Percentiles rank a stretch among this genome's conserved stretches.
Evolutionary conservation across 2,888 invertebrate genomes (phyloP).

Genomic region (Lutraria lutraria): DNA sequence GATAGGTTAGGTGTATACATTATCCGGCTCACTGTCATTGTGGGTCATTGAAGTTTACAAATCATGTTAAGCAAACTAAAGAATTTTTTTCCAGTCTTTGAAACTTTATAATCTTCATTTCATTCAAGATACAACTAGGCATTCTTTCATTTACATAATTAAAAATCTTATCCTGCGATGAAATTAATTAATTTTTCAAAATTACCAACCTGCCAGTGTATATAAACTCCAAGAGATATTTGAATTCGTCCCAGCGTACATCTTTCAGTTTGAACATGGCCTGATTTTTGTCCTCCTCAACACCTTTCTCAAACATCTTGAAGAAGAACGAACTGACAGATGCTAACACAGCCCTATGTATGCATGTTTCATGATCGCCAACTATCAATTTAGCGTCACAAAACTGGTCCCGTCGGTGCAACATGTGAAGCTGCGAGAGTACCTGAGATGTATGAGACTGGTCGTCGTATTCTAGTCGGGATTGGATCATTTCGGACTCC

Average conservation of each 20-base stretch:
- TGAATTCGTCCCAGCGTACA: conserved; percentile 91
- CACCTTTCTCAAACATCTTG: conserved; percentile 90
- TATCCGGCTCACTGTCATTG: no score
- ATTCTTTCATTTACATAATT: no score
- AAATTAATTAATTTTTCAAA: no score
- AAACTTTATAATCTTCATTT: no score
- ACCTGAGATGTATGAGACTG: conserved; percentile 44
- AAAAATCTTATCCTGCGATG: no score
- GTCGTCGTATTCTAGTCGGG: conserved; percentile 52
- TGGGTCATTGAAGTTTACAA: no score
- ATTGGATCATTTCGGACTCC: conserved; percentile 23
- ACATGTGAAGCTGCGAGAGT: conserved; percentile 89
- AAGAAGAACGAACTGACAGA: conserved; percentile 93
- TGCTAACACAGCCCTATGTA: conserved; percentile 93
- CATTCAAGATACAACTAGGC: no score
- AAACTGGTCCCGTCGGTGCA: conserved; percentile 94
- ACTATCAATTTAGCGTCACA: conserved; percentile 95
- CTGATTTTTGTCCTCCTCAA: conserved; percentile 85
- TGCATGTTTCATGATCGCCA: conserved; percentile 91
- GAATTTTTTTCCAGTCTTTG: no score
- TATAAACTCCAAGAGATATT: conserved; percentile 93
- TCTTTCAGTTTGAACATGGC: conserved; percentile 89
- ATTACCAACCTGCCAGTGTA: conserved; percentile 91
- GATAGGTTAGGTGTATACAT: no score
- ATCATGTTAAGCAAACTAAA: no score